Percentiles rank a stretch among this genome's conserved stretches.
phyloP scores from a whole-genome alignment of 2,797 vertebrate genomes.

The Molothrus aeneus region DNA sequence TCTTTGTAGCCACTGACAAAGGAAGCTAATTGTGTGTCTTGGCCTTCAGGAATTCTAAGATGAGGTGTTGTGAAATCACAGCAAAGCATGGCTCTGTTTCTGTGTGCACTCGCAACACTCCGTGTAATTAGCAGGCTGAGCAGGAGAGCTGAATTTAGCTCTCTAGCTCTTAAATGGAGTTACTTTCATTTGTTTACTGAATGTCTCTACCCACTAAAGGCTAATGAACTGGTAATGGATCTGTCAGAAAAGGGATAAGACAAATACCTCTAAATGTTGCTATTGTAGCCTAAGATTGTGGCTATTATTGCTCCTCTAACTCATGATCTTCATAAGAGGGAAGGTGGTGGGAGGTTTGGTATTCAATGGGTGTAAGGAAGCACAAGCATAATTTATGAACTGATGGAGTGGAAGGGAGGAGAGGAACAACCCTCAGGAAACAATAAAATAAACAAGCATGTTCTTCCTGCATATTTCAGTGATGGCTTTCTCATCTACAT shows the following conservation, averaged over 20 bases:
- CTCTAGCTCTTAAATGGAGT: constrained; percentile 66
- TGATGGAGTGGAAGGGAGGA: constrained; percentile 26
- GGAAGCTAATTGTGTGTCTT: neutral
- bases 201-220: constrained; percentile 65
- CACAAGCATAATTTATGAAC: neutral
- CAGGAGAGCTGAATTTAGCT: constrained; percentile 57
- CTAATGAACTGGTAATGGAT: constrained; percentile 73
- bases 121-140: constrained; percentile 55
- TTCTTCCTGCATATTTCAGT: neutral
- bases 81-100: neutral
- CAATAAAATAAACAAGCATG: constrained; percentile 6
- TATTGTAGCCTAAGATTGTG: constrained; percentile 42
- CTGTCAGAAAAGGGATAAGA: constrained; percentile 64
- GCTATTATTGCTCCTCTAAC: constrained; percentile 51
- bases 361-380: constrained; percentile 5
- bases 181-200: constrained; percentile 70
- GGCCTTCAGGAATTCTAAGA: neutral
- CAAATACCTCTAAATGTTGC: constrained; percentile 65
- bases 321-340: constrained; percentile 27
- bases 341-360: neutral
- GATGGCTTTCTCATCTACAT: neutral
- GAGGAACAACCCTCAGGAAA: constrained; percentile 26
- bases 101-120: neutral
- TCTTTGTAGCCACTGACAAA: constrained; percentile 4
- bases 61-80: neutral